Conservation (phyloP, 2,797 vertebrate genomes). For the Mastacembelus armatus region DNA sequence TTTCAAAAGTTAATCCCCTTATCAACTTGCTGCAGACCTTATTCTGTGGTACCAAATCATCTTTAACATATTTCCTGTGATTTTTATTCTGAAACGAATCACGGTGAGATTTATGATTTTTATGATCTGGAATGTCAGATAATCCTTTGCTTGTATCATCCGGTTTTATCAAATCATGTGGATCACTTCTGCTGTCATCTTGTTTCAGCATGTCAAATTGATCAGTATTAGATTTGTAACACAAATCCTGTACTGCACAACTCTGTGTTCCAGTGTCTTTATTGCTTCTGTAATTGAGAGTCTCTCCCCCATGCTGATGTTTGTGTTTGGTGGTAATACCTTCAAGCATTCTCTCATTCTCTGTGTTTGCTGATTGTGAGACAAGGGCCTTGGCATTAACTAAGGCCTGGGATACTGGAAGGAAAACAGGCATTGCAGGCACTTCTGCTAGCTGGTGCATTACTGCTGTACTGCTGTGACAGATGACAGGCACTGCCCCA, state of each 20-base stretch:
- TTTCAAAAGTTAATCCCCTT: constrained; percentile 9
- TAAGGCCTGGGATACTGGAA: constrained; percentile 15
- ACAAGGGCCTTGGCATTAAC: constrained; percentile 1
- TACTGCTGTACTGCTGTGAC: constrained; percentile 63
- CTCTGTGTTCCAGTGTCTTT: background rate
- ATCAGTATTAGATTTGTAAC: constrained; percentile 5
- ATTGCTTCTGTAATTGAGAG: constrained; percentile 14
- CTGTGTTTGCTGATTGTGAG: constrained; percentile 8
- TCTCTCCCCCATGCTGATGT: background rate
- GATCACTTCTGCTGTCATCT: constrained; percentile 5
- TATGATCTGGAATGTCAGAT: background rate
- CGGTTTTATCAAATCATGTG: constrained; percentile 10
- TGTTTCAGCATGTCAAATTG: constrained; percentile 5
- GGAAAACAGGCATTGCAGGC: background rate
- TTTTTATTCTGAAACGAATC: constrained; percentile 26
- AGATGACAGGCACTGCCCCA: constrained; percentile 74
- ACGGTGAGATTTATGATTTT: constrained; percentile 16
- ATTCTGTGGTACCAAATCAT: background rate
- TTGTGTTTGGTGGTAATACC: constrained; percentile 2
- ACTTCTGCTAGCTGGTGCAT: constrained; percentile 21
- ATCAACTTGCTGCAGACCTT: background rate
- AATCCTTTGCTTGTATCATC: constrained; percentile 15
- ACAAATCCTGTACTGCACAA: background rate
- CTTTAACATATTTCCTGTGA: background rate
- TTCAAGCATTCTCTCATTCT: constrained; percentile 14